Percentiles rank a stretch among this genome's conserved stretches.
Evolutionary conservation across 2,797 vertebrate species (phyloP).

Genomic region (Epinephelus malabaricus): DNA sequence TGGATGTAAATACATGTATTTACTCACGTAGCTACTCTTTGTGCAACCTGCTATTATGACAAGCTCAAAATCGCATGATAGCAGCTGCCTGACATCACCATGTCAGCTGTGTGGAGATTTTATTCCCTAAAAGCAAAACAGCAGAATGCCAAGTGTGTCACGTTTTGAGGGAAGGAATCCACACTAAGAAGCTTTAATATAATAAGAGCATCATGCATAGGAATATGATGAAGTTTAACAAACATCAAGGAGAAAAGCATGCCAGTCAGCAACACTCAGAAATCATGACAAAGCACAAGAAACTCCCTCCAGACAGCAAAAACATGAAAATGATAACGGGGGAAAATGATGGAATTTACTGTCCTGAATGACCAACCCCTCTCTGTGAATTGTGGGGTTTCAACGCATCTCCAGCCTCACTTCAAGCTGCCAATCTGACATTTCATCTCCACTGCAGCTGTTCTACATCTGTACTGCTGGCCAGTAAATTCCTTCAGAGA

Average conservation of each 20-base stretch:
- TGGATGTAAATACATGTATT: background rate
- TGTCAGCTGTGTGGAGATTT: slow-evolving; percentile 13
- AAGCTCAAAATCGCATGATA: background rate
- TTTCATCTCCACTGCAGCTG: slow-evolving; percentile 65
- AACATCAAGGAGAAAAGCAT: slow-evolving; percentile 3
- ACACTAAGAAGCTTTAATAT: background rate
- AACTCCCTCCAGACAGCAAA: slow-evolving; percentile 5
- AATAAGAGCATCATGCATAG: slow-evolving; percentile 1
- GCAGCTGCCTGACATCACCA: slow-evolving; percentile 7
- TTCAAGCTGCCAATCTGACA: slow-evolving; percentile 45
- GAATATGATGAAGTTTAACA: background rate
- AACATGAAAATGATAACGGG: slow-evolving; percentile 11
- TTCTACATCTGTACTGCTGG: slow-evolving; percentile 61
- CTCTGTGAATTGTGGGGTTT: slow-evolving; percentile 42
- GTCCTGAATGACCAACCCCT: background rate
- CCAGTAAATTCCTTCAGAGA: slow-evolving; percentile 21
- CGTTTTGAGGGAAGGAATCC: background rate
- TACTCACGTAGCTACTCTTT: background rate
- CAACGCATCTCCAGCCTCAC: slow-evolving; percentile 9
- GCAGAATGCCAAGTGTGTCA: slow-evolving; percentile 1
- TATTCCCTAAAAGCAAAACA: slow-evolving; percentile 12
- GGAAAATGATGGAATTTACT: slow-evolving; percentile 13
- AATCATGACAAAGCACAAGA: slow-evolving; percentile 13
- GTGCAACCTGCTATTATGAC: background rate
- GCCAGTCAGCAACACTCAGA: slow-evolving; percentile 3